Conservation (phyloP, 2,113 vertebrate genomes). For the Melanerpes formicivorus region DNA sequence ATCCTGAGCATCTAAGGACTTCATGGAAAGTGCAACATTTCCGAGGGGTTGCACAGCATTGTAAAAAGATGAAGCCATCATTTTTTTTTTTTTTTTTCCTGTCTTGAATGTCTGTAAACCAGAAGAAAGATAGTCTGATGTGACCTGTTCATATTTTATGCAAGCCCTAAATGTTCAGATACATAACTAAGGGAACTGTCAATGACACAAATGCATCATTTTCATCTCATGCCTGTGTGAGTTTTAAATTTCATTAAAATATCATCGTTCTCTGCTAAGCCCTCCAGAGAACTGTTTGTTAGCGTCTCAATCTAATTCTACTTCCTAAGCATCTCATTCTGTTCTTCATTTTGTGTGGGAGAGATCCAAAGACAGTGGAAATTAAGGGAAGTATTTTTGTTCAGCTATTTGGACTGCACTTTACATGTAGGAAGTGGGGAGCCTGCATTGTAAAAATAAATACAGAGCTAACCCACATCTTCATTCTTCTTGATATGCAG, state of each 20-base stretch:
- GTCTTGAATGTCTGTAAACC: neutral
- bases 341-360: neutral
- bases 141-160: neutral
- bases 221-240: neutral
- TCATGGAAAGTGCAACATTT: neutral
- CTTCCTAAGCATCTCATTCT: neutral
- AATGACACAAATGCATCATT: neutral
- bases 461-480: neutral
- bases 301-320: neutral
- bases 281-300: neutral
- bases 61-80: neutral
- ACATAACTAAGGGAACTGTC: neutral
- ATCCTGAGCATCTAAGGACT: neutral
- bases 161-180: neutral
- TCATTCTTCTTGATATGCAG: neutral
- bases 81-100: neutral
- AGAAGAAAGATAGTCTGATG: neutral
- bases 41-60: neutral
- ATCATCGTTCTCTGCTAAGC: neutral
- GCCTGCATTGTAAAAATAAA: neutral
- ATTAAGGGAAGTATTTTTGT: neutral
- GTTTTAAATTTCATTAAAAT: neutral
- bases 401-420: neutral
- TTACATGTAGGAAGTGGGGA: neutral
- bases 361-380: neutral